These are phyloP conservation scores for Cricetomys ansorgei DNA, from an alignment of 2,113 vertebrate species.

Conservation along the genomic window DNA sequence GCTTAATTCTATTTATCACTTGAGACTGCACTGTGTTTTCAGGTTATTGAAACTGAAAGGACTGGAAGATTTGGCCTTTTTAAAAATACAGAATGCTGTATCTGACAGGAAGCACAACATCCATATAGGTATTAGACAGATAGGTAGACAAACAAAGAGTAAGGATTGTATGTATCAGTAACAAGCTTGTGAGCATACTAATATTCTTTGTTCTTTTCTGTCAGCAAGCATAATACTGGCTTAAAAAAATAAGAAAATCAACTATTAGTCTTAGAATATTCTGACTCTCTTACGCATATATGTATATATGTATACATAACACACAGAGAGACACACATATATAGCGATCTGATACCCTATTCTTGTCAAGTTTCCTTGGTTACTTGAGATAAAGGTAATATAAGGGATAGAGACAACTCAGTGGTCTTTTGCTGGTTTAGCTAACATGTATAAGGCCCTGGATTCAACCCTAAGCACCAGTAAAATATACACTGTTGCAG, in stretches of 20 bases:
- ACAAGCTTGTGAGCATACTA: background rate
- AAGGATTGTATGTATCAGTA: background rate
- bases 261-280: conserved; percentile 45
- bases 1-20: conserved; percentile 69
- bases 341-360: background rate
- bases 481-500: background rate
- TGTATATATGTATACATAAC: too few species aligned
- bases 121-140: background rate
- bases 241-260: conserved; percentile 43
- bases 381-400: conserved; percentile 15
- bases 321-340: background rate
- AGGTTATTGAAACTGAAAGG: conserved; percentile 43
- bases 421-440: background rate
- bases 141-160: background rate
- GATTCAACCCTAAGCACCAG: background rate
- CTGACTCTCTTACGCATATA: background rate
- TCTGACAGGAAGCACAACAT: conserved; percentile 43
- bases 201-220: conserved; percentile 48
- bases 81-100: conserved; percentile 54
- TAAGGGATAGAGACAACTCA: background rate
- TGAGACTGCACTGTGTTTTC: conserved; percentile 57
- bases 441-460: background rate
- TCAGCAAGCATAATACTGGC: background rate
- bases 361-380: background rate
- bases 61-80: conserved; percentile 57